Percentiles rank a stretch among this genome's conserved stretches.
Conservation (phyloP, 2,797 vertebrate genomes). For the Leucoraja ocellata region DNA sequence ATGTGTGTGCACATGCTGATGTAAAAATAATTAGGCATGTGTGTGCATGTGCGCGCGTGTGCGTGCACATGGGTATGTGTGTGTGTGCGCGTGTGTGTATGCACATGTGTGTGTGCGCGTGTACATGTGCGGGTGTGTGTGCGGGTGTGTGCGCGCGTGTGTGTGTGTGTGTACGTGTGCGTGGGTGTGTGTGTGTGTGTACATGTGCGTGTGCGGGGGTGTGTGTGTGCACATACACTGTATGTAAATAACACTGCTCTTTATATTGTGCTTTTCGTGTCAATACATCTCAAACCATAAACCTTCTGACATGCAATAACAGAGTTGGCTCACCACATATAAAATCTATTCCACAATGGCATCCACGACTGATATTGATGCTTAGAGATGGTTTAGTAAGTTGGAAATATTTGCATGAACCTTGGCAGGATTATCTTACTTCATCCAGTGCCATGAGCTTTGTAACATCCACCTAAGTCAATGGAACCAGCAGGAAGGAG, state of each 20-base stretch:
- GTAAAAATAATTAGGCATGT: too few species aligned
- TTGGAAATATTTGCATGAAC: not conserved
- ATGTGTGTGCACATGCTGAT: too few species aligned
- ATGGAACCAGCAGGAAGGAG: not conserved
- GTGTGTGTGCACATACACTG: too few species aligned
- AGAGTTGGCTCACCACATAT: not conserved
- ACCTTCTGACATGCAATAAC: not conserved
- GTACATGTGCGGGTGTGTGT: too few species aligned
- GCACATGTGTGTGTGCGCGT: too few species aligned
- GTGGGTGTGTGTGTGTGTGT: too few species aligned
- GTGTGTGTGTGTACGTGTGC: too few species aligned
- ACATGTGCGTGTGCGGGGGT: too few species aligned
- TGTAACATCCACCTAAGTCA: not conserved
- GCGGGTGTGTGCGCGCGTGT: too few species aligned
- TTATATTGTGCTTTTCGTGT: not conserved
- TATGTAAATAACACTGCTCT: not conserved
- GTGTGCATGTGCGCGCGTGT: too few species aligned
- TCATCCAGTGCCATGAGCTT: not conserved
- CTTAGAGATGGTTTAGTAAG: not conserved
- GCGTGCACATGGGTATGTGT: too few species aligned
- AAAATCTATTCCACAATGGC: not conserved
- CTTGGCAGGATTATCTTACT: not conserved
- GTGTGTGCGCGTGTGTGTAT: too few species aligned
- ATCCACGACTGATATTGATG: not conserved
- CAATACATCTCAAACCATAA: not conserved